phyloP scores from a whole-genome alignment of 2,113 vertebrate genomes.

The Globicephala melas region DNA sequence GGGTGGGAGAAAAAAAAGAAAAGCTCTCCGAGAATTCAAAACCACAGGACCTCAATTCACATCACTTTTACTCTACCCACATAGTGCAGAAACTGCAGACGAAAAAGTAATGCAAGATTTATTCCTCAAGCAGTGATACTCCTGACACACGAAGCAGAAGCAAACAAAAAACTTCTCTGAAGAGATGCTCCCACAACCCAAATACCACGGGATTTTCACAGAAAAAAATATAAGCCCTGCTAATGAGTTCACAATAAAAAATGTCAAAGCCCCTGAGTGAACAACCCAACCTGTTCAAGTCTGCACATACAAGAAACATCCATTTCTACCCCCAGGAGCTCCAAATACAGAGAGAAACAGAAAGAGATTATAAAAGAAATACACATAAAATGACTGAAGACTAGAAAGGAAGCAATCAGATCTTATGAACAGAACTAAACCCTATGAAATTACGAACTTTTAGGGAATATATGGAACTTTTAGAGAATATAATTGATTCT shows the following conservation, averaged over 20 bases:
- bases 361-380: conserved; percentile 29
- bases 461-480: background rate
- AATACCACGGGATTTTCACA: conserved; percentile 22
- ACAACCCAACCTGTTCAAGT: background rate
- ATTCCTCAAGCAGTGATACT: conserved; percentile 19
- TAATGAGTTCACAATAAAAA: conserved; percentile 29
- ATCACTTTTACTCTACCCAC: conserved; percentile 50
- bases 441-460: background rate
- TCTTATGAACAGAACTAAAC: conserved; percentile 6
- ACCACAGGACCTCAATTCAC: conserved; percentile 41
- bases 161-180: conserved; percentile 42
- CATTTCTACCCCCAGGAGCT: background rate
- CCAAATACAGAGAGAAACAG: background rate
- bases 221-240: background rate
- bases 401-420: conserved; percentile 26
- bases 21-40: conserved; percentile 54
- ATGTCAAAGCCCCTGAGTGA: background rate
- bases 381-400: background rate
- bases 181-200: background rate
- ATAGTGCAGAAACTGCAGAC: conserved; percentile 32
- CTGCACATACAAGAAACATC: background rate
- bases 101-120: conserved; percentile 27
- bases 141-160: conserved; percentile 13
- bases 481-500: background rate
- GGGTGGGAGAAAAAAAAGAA: conserved; percentile 9